These are phyloP conservation scores for Scophthalmus maximus DNA, from an alignment of 2,113 vertebrate species.

Conservation along the genomic window DNA sequence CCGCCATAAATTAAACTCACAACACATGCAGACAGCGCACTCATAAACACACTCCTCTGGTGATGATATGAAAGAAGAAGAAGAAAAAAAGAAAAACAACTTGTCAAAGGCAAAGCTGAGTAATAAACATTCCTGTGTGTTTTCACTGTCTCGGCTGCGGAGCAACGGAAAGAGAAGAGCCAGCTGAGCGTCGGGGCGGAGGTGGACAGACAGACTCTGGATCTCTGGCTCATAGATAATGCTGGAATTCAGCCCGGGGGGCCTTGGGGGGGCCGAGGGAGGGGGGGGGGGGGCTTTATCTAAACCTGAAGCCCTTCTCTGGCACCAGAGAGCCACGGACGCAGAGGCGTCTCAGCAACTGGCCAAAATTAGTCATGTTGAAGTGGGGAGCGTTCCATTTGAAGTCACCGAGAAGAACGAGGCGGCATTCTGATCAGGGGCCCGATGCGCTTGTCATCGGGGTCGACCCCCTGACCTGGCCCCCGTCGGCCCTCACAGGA, in stretches of 20 bases:
- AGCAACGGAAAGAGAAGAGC: constrained; percentile 35
- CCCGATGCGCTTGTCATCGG: too few species aligned
- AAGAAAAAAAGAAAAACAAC: too few species aligned
- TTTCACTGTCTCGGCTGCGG: constrained; percentile 48
- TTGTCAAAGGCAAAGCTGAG: constrained; percentile 54
- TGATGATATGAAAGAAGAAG: constrained; percentile 58
- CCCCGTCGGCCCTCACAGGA: constrained; percentile 69
- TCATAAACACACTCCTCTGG: constrained; percentile 10
- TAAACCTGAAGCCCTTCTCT: constrained; percentile 74
- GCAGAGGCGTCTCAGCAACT: constrained; percentile 63
- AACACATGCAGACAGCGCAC: constrained; percentile 27
- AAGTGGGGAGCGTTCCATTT: constrained; percentile 70
- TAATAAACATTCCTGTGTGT: constrained; percentile 64
- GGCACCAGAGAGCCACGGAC: constrained; percentile 70
- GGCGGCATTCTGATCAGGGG: constrained; percentile 1
- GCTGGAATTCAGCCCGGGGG: constrained; percentile 76
- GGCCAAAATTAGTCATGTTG: constrained; percentile 81
- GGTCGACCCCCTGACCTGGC: constrained; percentile 67
- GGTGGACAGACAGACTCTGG: constrained; percentile 51
- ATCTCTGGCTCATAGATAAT: constrained; percentile 73
- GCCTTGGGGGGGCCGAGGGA: neutral
- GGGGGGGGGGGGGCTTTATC: constrained; percentile 67
- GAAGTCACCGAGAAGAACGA: constrained; percentile 78
- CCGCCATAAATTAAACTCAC: constrained; percentile 71
- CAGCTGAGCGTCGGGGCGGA: constrained; percentile 30